These are phyloP conservation scores for Agrochola litura DNA, from an alignment of 2,888 invertebrate species.

Conservation along the genomic window DNA sequence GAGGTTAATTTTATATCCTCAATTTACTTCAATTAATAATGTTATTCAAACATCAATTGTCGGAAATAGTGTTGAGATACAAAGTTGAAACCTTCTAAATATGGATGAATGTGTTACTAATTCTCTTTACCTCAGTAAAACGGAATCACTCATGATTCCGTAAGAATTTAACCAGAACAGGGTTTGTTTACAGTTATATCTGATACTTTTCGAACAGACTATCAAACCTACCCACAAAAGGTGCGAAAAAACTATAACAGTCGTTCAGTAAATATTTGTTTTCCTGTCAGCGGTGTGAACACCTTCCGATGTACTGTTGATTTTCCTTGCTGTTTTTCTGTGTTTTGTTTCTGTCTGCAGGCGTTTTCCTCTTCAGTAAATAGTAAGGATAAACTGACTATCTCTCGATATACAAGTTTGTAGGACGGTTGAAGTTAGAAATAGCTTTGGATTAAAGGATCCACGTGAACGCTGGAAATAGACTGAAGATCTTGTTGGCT, in stretches of 20 bases:
- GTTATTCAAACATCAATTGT: no score
- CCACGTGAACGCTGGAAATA: constrained; percentile 14
- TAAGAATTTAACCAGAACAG: neutral
- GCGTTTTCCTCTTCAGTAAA: constrained; percentile 20
- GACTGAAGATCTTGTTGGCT: neutral
- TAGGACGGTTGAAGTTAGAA: neutral
- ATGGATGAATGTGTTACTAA: no score
- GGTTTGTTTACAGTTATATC: neutral
- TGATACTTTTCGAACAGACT: neutral
- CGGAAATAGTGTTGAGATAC: no score
- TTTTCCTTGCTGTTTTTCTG: constrained; percentile 13
- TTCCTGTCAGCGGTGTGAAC: constrained; percentile 7
- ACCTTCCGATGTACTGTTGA: constrained; percentile 14
- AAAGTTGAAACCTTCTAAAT: no score
- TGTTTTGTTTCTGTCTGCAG: neutral
- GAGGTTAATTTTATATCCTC: no score
- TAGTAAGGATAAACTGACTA: constrained; percentile 8
- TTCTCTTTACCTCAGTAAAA: no score
- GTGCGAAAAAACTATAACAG: neutral
- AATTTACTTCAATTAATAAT: no score
- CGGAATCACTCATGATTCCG: no score
- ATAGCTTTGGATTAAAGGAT: constrained; percentile 14
- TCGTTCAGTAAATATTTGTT: neutral
- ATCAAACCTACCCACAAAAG: neutral
- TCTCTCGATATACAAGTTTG: neutral